Evolutionary conservation across 2,888 invertebrate genomes (phyloP).

Genomic region (Acleris holmiana): DNA sequence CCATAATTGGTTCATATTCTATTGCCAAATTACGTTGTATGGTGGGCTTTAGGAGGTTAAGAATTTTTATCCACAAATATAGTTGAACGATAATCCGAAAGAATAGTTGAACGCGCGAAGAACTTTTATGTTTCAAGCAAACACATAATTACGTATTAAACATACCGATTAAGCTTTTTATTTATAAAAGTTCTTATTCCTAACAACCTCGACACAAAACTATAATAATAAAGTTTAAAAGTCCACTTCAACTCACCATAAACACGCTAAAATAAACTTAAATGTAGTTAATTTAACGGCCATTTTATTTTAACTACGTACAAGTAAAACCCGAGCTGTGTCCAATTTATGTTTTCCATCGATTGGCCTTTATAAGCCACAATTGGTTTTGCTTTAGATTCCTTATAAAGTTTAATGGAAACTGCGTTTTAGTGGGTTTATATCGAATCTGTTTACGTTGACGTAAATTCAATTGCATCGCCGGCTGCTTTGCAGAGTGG

Average conservation of each 20-base stretch:
- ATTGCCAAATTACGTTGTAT: too few species aligned
- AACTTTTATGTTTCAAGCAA: too few species aligned
- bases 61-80: too few species aligned
- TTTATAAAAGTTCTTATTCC: not conserved
- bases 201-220: not conserved
- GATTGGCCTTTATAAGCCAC: constrained; percentile 6
- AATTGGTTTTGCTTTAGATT: not conserved
- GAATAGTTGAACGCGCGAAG: too few species aligned
- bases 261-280: constrained; percentile 5
- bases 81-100: too few species aligned
- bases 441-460: not conserved
- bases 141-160: too few species aligned
- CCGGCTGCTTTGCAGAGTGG: too few species aligned
- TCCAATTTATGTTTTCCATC: constrained; percentile 5
- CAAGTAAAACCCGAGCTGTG: not conserved
- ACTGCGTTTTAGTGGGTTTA: constrained; percentile 4
- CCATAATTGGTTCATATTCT: too few species aligned
- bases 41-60: too few species aligned
- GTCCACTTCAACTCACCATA: not conserved
- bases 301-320: constrained; percentile 8
- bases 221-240: not conserved
- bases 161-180: not conserved
- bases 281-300: not conserved
- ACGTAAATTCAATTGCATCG: constrained; percentile 1
- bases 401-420: not conserved